Evolutionary conservation across 2,797 vertebrate genomes (phyloP).

Genomic region (Tinamus major): DNA sequence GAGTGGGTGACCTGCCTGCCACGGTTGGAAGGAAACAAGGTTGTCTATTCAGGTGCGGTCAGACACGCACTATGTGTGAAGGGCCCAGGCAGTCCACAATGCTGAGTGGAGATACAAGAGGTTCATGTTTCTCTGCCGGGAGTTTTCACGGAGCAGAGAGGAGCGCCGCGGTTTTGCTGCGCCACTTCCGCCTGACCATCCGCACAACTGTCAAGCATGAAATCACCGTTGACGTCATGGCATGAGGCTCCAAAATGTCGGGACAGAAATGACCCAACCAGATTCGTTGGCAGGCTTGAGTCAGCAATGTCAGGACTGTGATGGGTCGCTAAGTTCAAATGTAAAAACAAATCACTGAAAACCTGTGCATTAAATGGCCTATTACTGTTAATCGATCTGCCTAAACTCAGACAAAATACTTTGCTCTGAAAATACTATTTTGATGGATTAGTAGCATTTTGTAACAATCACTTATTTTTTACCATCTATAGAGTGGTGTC

Average conservation of each 20-base stretch:
- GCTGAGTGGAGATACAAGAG: slow-evolving; percentile 44
- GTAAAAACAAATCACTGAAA: not conserved
- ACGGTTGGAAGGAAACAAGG: slow-evolving; percentile 48
- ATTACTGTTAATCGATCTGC: not conserved
- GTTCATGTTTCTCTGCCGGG: slow-evolving; percentile 45
- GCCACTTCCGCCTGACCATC: not conserved
- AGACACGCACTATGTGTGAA: not conserved
- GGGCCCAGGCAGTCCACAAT: slow-evolving; percentile 12
- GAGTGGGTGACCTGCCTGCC: slow-evolving; percentile 28
- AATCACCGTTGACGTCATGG: not conserved
- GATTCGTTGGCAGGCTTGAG: not conserved
- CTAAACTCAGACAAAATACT: not conserved
- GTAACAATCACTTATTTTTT: not conserved
- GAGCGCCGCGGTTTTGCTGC: not conserved
- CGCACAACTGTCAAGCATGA: not conserved
- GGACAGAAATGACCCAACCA: not conserved
- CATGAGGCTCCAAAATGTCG: not conserved
- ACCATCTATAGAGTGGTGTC: not conserved
- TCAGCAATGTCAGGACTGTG: not conserved
- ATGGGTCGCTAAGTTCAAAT: not conserved
- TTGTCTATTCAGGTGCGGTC: slow-evolving; percentile 56
- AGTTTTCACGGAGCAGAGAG: slow-evolving; percentile 24
- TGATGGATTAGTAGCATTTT: not conserved
- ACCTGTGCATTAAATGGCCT: not conserved
- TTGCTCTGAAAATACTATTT: not conserved